Base-by-base conservation (phyloP, 37 sponge, comb jelly and placozoan genomes). In the Axinella damicornis region DNA sequence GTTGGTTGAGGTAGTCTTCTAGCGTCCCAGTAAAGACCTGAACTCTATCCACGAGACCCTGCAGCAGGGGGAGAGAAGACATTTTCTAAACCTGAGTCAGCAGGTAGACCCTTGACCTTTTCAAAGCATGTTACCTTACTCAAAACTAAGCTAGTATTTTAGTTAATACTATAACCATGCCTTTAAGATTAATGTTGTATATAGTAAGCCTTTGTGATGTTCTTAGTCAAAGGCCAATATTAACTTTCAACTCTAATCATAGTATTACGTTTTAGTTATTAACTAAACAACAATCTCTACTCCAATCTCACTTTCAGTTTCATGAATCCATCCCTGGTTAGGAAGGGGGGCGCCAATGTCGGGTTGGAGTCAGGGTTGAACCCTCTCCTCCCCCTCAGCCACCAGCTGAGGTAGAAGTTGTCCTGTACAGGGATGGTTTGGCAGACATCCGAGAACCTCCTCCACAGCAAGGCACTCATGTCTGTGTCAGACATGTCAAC, bases 341-440 rank as follows among this genome's bases (percentile, higher is more conserved):
- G 68, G 76, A 80, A 90, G 13, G 71, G 74, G 0, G 86, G 86
- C 21, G 60, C 58, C 21, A 74, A 72, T 9, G 71, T 32, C 11
- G 89, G 83, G n/a, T 60, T 74, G 28, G 38, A 25, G 22, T n/a
- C 62, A 14, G 79, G 79, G 55, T 86, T 52, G 53, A 58, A 86
- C 9, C 71, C 60, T 28, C 79, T 37, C 0, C 28, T 20, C 13
- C 87, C 91, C 6, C 75, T 55, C 39, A 85, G 32, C 30, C 22
- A 85, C 84, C 84, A 83, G 62, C 80, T 76, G n/a, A 85, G 60
- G 40, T 90, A 90, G 59, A 85, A 90, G 64, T 90, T 90, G 32
- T 90, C 80, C 20, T 71, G 13, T 36, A 74, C 53, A 6, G 87
- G 81, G 19, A 90, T 69, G 0, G 46, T 55, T 35, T 24, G 30